Conservation (phyloP, 2,113 vertebrate species). For the Alexandromys fortis region DNA sequence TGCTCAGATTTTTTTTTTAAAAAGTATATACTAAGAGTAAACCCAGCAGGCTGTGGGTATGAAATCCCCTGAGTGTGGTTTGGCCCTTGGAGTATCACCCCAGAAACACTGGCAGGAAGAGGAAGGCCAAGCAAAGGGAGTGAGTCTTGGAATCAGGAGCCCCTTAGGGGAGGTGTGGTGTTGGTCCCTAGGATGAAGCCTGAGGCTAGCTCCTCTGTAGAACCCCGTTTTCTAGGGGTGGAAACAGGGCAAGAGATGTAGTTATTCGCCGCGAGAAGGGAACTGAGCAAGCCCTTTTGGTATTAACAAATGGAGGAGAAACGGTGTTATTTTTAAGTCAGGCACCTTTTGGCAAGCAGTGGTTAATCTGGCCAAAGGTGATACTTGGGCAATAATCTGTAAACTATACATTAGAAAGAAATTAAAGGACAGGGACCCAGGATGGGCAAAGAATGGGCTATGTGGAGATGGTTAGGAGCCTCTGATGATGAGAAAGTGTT, state of each 20-base stretch:
- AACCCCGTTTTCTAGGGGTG: neutral
- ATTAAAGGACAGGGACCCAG: neutral
- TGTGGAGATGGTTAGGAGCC: neutral
- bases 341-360: neutral
- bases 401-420: neutral
- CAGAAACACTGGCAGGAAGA: neutral
- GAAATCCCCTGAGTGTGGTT: neutral
- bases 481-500: neutral
- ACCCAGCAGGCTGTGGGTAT: neutral
- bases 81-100: neutral
- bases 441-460: neutral
- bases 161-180: too few species aligned
- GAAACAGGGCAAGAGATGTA: neutral
- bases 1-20: neutral
- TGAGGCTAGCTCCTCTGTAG: neutral
- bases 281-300: neutral
- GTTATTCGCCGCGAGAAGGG: neutral
- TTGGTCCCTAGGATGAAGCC: neutral
- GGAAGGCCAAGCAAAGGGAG: neutral
- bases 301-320: neutral
- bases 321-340: constrained; percentile 4
- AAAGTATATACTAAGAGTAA: neutral
- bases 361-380: constrained; percentile 12
- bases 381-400: constrained; percentile 5
- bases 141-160: rapidly evolving